A percentile compares a stretch with the other conserved stretches of the same genome.
These are phyloP conservation scores for Oligia fasciuncula DNA, from an alignment of 2,888 invertebrate species.

Conservation along the genomic window DNA sequence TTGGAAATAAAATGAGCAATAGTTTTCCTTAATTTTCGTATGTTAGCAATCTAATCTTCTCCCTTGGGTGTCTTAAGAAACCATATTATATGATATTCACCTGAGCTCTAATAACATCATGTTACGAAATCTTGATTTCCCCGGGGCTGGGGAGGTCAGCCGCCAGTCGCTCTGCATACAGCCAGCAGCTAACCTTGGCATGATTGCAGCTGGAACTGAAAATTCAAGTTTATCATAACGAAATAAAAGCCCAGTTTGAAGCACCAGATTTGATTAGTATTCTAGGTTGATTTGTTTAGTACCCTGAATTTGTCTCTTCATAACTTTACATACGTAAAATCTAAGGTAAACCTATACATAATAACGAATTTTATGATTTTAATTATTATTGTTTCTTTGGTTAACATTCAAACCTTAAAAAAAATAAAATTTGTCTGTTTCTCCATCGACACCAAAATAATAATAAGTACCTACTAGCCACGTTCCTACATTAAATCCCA, in stretches of 20 bases:
- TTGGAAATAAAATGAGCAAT: constrained; percentile 36
- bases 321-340: constrained; percentile 1
- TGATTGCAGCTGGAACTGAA: constrained; percentile 28
- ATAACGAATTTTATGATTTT: not conserved
- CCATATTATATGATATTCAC: constrained; percentile 41
- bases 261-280: constrained; percentile 21
- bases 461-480: not conserved
- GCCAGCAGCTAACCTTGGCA: constrained; percentile 23
- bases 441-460: not conserved
- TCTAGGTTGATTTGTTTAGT: not conserved
- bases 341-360: not conserved
- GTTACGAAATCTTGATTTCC: constrained; percentile 57
- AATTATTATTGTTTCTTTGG: not conserved
- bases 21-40: constrained; percentile 29
- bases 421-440: not conserved
- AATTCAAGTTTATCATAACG: constrained; percentile 11
- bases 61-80: constrained; percentile 37
- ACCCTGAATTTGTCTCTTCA: not conserved
- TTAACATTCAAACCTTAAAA: not conserved
- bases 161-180: constrained; percentile 41
- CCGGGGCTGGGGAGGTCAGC: constrained; percentile 45
- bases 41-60: constrained; percentile 32
- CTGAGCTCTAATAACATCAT: constrained; percentile 48
- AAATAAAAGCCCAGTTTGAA: constrained; percentile 10
- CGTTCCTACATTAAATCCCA: not conserved